A percentile compares a stretch with the other conserved stretches of the same genome.
These are phyloP conservation scores for Diorhabda elongata DNA, from an alignment of 1,140 invertebrate species.

Conservation along the genomic window DNA sequence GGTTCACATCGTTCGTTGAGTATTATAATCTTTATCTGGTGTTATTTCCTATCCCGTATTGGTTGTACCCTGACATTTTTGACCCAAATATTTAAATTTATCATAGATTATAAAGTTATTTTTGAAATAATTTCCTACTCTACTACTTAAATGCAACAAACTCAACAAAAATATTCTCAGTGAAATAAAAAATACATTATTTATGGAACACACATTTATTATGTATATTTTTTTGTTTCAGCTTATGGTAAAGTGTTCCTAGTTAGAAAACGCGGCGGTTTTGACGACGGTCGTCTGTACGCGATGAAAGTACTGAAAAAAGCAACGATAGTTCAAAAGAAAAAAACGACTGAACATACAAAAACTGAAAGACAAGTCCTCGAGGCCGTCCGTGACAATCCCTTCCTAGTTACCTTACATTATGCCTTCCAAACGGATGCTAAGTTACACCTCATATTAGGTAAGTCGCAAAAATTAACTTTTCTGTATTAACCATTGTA, in stretches of 20 bases:
- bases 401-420: conserved; percentile 87
- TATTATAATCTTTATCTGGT: too few species aligned
- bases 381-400: conserved; percentile 82
- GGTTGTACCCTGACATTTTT: too few species aligned
- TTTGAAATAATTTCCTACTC: too few species aligned
- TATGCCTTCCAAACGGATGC: conserved; percentile 93
- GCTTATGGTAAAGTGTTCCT: conserved; percentile 93
- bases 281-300: conserved; percentile 79
- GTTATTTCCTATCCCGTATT: too few species aligned
- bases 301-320: conserved; percentile 95
- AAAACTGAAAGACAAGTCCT: conserved; percentile 86
- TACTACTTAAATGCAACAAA: too few species aligned
- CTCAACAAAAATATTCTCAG: not conserved
- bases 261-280: conserved; percentile 75
- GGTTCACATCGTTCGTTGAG: too few species aligned
- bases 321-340: conserved; percentile 83
- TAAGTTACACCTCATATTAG: conserved; percentile 87
- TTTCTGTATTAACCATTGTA: not conserved
- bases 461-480: conserved; percentile 54
- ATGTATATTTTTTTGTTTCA: conserved; percentile 51
- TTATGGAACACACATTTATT: not conserved
- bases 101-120: too few species aligned
- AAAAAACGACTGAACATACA: conserved; percentile 91
- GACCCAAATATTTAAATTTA: too few species aligned
- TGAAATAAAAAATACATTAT: not conserved